A percentile compares a stretch with the other conserved stretches of the same genome.
These are phyloP conservation scores for Chondrosia reniformis DNA, from an alignment of 37 sponge, comb jelly and placozoan species.

Conservation along the genomic window DNA sequence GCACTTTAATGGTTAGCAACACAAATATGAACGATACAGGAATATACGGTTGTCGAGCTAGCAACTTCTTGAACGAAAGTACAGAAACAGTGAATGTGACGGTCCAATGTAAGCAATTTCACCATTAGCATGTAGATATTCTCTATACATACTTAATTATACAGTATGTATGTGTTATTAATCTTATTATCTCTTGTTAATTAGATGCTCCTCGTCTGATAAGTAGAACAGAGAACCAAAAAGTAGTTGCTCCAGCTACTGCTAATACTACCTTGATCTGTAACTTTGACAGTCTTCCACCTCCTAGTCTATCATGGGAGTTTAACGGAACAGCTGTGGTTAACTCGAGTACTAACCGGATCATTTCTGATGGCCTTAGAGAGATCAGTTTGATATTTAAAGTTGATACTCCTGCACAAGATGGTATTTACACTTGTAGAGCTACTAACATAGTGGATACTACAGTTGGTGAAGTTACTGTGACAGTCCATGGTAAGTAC, in stretches of 20 bases:
- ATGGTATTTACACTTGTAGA: neutral
- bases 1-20: neutral
- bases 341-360: too few relatives aligned
- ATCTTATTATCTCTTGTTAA: neutral
- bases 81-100: neutral
- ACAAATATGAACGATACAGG: neutral
- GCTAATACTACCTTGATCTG: neutral
- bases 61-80: neutral
- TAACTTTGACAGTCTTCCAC: neutral
- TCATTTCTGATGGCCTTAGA: too few relatives aligned
- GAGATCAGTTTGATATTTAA: too few relatives aligned
- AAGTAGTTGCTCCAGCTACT: neutral
- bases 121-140: too few relatives aligned
- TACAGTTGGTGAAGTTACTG: neutral
- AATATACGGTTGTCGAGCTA: neutral
- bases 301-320: constrained; percentile 10
- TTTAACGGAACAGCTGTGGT: neutral
- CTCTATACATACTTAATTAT: too few relatives aligned
- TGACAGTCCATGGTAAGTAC: constrained; percentile 5
- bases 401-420: neutral
- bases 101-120: neutral
- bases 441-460: neutral
- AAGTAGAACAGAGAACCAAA: neutral
- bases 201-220: neutral
- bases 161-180: neutral